Percentiles rank a stretch among this genome's conserved stretches.
phyloP scores from a whole-genome alignment of 2,888 invertebrate species.

The Cheilosia soror region DNA sequence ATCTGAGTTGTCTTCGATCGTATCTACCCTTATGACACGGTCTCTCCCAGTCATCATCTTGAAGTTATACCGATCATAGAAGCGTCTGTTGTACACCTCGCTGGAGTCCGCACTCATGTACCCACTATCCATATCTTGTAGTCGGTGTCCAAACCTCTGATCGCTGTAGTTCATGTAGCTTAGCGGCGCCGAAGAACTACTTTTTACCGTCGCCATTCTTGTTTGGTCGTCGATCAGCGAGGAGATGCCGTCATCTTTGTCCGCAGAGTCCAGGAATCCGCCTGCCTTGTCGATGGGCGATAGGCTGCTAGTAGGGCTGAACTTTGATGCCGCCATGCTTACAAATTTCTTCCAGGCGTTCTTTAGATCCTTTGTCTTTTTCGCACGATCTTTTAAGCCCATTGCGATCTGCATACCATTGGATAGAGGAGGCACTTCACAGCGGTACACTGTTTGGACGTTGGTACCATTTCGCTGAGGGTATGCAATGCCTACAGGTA shows the following conservation, averaged over 20 bases:
- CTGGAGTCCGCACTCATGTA: slow-evolving; percentile 93
- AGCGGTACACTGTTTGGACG: slow-evolving; percentile 83
- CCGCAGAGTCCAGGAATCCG: slow-evolving; percentile 79
- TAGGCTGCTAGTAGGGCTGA: slow-evolving; percentile 82
- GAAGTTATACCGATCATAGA: slow-evolving; percentile 83
- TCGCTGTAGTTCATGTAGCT: slow-evolving; percentile 81
- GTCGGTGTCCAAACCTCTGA: slow-evolving; percentile 82
- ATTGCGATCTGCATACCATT: slow-evolving; percentile 84
- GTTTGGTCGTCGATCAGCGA: slow-evolving; percentile 81
- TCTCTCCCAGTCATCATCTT: slow-evolving; percentile 80
- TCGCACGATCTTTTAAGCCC: slow-evolving; percentile 83
- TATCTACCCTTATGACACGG: slow-evolving; percentile 81
- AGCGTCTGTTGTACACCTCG: slow-evolving; percentile 85
- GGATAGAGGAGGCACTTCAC: slow-evolving; percentile 82
- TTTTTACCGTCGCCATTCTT: slow-evolving; percentile 78
- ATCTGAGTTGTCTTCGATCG: slow-evolving; percentile 81
- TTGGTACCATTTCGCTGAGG: slow-evolving; percentile 80
- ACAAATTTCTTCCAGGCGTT: slow-evolving; percentile 84
- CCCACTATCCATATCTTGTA: slow-evolving; percentile 89
- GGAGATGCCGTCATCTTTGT: slow-evolving; percentile 82
- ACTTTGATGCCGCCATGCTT: slow-evolving; percentile 83
- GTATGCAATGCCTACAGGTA: slow-evolving; percentile 82
- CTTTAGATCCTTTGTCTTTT: slow-evolving; percentile 83
- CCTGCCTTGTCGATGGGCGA: slow-evolving; percentile 79
- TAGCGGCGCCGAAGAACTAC: slow-evolving; percentile 78